Percentiles rank a stretch among this genome's conserved stretches.
These are phyloP conservation scores for Theonella swinhoei DNA, from an alignment of 37 sponge, comb jelly and placozoan species.

Conservation along the genomic window DNA sequence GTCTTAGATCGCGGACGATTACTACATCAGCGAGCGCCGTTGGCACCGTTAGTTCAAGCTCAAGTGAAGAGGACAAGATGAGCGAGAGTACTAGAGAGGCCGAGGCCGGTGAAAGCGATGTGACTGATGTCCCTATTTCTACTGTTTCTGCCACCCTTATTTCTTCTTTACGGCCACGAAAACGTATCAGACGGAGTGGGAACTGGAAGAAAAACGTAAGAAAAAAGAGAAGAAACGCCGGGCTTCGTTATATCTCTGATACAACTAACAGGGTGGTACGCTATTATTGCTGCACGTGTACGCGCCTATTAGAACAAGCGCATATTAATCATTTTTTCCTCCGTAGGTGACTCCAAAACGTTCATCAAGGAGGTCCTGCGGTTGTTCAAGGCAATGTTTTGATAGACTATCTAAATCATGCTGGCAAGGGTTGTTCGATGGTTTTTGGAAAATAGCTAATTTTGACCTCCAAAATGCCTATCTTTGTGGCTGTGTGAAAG, in stretches of 20 bases:
- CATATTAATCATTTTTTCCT: background rate
- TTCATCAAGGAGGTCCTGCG: background rate
- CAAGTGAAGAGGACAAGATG: background rate
- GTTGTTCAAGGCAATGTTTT: background rate
- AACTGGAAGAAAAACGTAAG: too few species aligned
- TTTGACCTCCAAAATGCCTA: slow-evolving; percentile 2
- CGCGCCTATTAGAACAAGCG: background rate
- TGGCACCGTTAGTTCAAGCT: background rate
- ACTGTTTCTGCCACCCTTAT: too few species aligned
- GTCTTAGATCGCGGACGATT: too few species aligned
- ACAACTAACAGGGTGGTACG: too few species aligned
- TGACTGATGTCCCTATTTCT: background rate
- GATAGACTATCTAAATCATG: background rate
- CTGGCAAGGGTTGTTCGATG: background rate
- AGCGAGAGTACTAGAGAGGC: background rate
- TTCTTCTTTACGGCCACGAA: background rate
- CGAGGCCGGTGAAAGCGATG: background rate
- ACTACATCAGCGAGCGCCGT: background rate
- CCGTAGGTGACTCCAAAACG: background rate
- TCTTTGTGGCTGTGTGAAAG: background rate
- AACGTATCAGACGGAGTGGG: too few species aligned
- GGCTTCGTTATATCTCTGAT: too few species aligned
- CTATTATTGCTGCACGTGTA: too few species aligned
- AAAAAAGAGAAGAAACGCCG: too few species aligned
- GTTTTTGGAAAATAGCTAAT: background rate